Percentiles rank a stretch among this genome's conserved stretches.
These are phyloP conservation scores for Takifugu rubripes DNA, from an alignment of 2,797 vertebrate species.

Conservation along the genomic window DNA sequence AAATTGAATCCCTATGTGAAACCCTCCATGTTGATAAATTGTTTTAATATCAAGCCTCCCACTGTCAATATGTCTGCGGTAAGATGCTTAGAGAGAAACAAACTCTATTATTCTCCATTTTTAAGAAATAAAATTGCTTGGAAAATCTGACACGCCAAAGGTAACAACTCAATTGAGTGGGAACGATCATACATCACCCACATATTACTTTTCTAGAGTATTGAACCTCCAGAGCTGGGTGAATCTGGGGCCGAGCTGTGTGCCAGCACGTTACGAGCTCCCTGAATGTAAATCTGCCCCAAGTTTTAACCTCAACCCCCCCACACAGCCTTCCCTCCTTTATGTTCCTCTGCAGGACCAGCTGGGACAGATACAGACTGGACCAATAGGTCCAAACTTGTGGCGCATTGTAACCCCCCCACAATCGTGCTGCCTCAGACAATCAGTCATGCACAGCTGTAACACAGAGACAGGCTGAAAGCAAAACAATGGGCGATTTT, in stretches of 20 bases:
- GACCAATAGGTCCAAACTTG: slow-evolving; percentile 63
- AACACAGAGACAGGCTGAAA: slow-evolving; percentile 50
- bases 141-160: slow-evolving; percentile 25
- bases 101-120: slow-evolving; percentile 27
- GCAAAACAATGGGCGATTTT: slow-evolving; percentile 54
- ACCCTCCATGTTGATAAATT: slow-evolving; percentile 43
- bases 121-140: slow-evolving; percentile 25
- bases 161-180: slow-evolving; percentile 26
- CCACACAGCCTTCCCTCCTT: slow-evolving; percentile 15
- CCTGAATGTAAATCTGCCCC: slow-evolving; percentile 23
- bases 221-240: slow-evolving; percentile 8
- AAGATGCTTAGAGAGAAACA: slow-evolving; percentile 27
- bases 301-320: slow-evolving; percentile 10
- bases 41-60: slow-evolving; percentile 57
- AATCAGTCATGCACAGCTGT: slow-evolving; percentile 79
- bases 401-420: slow-evolving; percentile 56
- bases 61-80: slow-evolving; percentile 29
- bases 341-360: slow-evolving; percentile 47
- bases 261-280: slow-evolving; percentile 1
- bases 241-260: slow-evolving; percentile 21
- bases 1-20: too few relatives aligned
- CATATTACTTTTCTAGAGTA: slow-evolving; percentile 38
- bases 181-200: slow-evolving; percentile 33
- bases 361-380: slow-evolving; percentile 58
- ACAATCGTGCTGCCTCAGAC: slow-evolving; percentile 58